These are phyloP conservation scores for Aplysia californica DNA, from an alignment of 1,140 invertebrate genomes.

Conservation along the genomic window DNA sequence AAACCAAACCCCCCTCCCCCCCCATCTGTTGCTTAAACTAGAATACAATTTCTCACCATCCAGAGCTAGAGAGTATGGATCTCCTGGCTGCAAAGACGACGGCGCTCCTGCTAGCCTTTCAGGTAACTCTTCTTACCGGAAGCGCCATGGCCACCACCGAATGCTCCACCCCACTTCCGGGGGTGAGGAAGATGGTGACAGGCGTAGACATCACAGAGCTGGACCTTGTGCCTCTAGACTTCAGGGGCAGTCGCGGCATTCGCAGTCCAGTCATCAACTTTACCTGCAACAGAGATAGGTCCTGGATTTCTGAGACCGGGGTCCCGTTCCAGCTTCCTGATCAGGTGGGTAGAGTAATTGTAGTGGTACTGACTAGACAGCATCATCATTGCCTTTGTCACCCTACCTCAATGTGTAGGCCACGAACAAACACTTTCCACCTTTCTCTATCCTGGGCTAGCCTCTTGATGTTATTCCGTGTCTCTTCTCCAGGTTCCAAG, in stretches of 20 bases:
- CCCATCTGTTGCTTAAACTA: too few relatives aligned
- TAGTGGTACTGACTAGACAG: not conserved
- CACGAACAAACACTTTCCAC: too few relatives aligned
- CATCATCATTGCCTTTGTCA: not conserved
- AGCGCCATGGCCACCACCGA: too few relatives aligned
- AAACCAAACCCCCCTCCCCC: too few relatives aligned
- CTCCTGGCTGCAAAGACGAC: too few relatives aligned
- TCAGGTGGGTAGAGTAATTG: not conserved
- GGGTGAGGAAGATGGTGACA: conserved; percentile 15
- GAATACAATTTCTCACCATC: too few relatives aligned
- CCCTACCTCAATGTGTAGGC: not conserved
- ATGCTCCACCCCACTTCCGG: conserved; percentile 24
- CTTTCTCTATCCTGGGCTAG: not conserved
- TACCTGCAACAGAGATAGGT: conserved; percentile 17
- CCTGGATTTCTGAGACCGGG: not conserved
- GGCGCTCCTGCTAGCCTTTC: too few relatives aligned
- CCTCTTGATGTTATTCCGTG: not conserved
- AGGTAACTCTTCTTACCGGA: too few relatives aligned
- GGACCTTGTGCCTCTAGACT: conserved; percentile 28
- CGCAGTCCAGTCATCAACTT: conserved; percentile 29
- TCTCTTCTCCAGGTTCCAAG: too few relatives aligned
- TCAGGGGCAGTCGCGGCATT: conserved; percentile 13
- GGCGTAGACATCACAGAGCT: conserved; percentile 35
- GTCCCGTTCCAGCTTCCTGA: conserved; percentile 7
- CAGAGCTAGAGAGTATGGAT: too few relatives aligned